phyloP scores from a whole-genome alignment of 2,797 vertebrate genomes.

The Sphenopsis melanotis region DNA sequence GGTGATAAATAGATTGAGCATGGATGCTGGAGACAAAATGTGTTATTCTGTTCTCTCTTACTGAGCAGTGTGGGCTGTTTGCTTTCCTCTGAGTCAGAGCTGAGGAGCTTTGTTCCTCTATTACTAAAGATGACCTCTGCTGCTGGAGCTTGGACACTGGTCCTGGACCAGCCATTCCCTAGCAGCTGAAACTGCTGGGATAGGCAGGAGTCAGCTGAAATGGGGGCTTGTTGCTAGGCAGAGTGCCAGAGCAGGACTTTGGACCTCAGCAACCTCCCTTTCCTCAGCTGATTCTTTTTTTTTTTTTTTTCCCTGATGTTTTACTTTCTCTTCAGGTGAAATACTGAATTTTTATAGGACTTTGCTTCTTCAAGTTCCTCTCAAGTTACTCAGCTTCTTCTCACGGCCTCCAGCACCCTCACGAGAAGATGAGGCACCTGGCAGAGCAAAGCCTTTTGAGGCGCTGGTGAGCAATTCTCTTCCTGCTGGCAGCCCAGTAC shows the following conservation, averaged over 20 bases:
- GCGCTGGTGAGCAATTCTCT: background rate
- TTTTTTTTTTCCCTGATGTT: accelerated
- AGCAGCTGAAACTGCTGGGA: background rate
- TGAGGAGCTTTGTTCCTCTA: background rate
- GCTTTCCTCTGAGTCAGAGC: background rate
- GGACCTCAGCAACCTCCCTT: background rate
- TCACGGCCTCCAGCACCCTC: background rate
- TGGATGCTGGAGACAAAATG: background rate
- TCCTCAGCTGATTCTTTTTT: no score
- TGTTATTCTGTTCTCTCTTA: background rate
- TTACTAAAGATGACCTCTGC: background rate
- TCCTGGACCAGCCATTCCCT: background rate
- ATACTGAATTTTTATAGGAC: background rate
- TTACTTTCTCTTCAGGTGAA: background rate
- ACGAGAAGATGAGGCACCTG: background rate
- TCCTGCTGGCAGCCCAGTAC: accelerated
- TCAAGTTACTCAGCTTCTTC: background rate
- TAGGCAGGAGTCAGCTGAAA: background rate
- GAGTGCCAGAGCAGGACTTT: background rate
- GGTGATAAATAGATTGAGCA: background rate
- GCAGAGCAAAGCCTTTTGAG: background rate
- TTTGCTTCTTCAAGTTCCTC: background rate
- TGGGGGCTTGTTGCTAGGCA: background rate
- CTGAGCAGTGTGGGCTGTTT: background rate
- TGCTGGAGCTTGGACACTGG: background rate